A percentile compares a stretch with the other conserved stretches of the same genome.
These are phyloP conservation scores for Andrena fulva DNA, from an alignment of 2,888 invertebrate genomes.

Conservation along the genomic window DNA sequence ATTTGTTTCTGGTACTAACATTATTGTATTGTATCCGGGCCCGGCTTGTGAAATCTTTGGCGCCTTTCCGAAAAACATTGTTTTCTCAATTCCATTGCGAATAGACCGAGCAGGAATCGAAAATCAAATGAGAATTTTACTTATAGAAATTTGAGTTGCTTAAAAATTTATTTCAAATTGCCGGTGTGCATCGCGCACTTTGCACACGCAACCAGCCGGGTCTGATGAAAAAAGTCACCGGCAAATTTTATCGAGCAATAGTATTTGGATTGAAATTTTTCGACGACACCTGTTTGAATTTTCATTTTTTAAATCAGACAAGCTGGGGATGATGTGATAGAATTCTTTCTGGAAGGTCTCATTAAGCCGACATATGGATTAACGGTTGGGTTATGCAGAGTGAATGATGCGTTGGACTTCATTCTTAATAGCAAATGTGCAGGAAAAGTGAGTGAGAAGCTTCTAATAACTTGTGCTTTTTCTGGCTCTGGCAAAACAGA, in stretches of 20 bases:
- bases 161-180: background rate
- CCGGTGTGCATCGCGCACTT: too few species aligned
- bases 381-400: slow-evolving; percentile 86
- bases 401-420: slow-evolving; percentile 88
- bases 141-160: too few species aligned
- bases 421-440: slow-evolving; percentile 87
- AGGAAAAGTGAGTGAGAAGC: slow-evolving; percentile 86
- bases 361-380: slow-evolving; percentile 87
- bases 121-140: too few species aligned
- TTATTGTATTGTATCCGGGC: too few species aligned
- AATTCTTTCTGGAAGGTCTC: slow-evolving; percentile 88
- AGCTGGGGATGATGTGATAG: slow-evolving; percentile 87
- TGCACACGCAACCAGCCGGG: too few species aligned
- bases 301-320: slow-evolving; percentile 79
- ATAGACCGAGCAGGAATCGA: too few species aligned
- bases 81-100: background rate
- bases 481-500: background rate
- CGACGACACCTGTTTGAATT: slow-evolving; percentile 36
- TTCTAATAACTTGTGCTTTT: background rate
- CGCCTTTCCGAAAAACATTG: background rate
- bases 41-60: too few species aligned
- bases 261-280: background rate
- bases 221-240: too few species aligned
- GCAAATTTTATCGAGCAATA: too few species aligned
- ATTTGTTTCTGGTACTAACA: too few species aligned